phyloP scores from a whole-genome alignment of 1,140 invertebrate genomes.

The Diabrotica virgifera region DNA sequence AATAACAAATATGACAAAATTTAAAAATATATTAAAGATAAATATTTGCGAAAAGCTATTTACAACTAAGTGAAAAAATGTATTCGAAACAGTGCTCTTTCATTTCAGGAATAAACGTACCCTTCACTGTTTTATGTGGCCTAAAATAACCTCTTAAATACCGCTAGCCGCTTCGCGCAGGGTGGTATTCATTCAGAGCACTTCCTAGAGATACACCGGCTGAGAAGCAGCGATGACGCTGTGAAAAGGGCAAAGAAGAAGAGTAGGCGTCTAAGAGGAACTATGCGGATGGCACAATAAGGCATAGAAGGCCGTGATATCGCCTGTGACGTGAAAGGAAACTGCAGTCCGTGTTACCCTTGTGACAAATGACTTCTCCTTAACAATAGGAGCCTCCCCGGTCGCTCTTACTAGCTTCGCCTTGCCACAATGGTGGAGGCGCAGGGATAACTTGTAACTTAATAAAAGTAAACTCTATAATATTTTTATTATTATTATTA shows the following conservation, averaged over 20 bases:
- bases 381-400: conserved; percentile 15
- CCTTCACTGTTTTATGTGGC: conserved; percentile 10
- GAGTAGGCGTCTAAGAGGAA: conserved; percentile 8
- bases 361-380: conserved; percentile 20
- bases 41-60: too few species aligned
- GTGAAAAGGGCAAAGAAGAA: conserved; percentile 8
- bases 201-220: conserved; percentile 5
- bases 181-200: conserved; percentile 11
- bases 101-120: neutral
- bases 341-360: conserved; percentile 22
- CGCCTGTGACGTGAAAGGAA: conserved; percentile 22
- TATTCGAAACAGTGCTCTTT: too few species aligned
- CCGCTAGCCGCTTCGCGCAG: neutral
- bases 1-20: too few species aligned
- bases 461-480: too few species aligned
- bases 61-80: too few species aligned
- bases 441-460: neutral
- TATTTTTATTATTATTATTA: too few species aligned
- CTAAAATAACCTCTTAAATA: conserved; percentile 10
- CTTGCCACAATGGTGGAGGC: neutral
- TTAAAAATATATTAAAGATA: too few species aligned
- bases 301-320: conserved; percentile 20
- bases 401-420: conserved; percentile 1
- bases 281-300: conserved; percentile 17
- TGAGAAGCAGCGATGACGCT: neutral